A percentile compares a stretch with the other conserved stretches of the same genome.
Conservation (phyloP, 2,888 invertebrate genomes). For the Galerucella nymphaeae region DNA sequence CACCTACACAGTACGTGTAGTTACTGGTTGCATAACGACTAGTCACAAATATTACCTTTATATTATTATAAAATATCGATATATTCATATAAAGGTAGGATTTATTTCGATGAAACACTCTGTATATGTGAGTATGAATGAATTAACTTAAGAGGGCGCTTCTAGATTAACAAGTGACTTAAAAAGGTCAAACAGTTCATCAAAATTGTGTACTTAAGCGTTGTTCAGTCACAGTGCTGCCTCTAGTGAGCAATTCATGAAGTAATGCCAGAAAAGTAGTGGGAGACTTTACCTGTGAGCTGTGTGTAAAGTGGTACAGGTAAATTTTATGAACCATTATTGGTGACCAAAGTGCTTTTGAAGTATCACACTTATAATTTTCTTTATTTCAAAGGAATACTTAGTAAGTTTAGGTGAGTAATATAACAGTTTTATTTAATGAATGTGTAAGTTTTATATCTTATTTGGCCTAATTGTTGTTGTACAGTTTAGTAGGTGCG, state of each 20-base stretch:
- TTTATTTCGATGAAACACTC: too few relatives aligned
- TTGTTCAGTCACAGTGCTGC: slow-evolving; percentile 34
- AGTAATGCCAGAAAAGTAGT: slow-evolving; percentile 31
- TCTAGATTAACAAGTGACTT: slow-evolving; percentile 30
- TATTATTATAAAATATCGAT: too few relatives aligned
- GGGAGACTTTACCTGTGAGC: slow-evolving; percentile 41
- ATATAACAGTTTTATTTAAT: slow-evolving; percentile 33
- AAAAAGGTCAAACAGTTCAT: slow-evolving; percentile 40
- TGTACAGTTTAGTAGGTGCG: slow-evolving; percentile 39
- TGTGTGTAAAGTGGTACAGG: slow-evolving; percentile 46
- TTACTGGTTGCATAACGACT: slow-evolving; percentile 6
- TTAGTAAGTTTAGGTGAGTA: slow-evolving; percentile 24
- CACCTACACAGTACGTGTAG: neutral
- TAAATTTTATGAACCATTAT: slow-evolving; percentile 47
- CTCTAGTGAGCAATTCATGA: slow-evolving; percentile 38
- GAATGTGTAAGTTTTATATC: neutral
- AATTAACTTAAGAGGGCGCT: slow-evolving; percentile 20
- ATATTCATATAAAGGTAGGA: too few relatives aligned
- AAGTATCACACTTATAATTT: slow-evolving; percentile 36
- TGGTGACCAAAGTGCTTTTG: slow-evolving; percentile 41
- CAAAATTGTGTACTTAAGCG: slow-evolving; percentile 41
- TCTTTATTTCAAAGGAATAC: slow-evolving; percentile 22
- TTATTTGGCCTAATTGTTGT: slow-evolving; percentile 23
- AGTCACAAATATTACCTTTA: neutral
- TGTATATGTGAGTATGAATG: too few relatives aligned